Evolutionary conservation across 2,113 vertebrate species (phyloP).

Genomic region (Corythaixoides concolor): DNA sequence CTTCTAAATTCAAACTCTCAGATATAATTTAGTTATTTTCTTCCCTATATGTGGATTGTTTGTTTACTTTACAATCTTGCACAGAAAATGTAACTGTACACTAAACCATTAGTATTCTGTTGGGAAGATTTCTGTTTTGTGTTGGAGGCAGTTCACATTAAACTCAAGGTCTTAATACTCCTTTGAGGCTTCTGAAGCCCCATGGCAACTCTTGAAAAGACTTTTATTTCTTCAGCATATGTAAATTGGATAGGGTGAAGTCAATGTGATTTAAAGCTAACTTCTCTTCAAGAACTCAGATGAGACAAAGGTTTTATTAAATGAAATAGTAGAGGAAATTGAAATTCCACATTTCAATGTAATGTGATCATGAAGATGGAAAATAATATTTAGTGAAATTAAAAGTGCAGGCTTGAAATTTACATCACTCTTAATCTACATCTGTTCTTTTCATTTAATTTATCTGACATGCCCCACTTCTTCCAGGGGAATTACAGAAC

Average conservation of each 20-base stretch:
- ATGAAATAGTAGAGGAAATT: conserved; percentile 72
- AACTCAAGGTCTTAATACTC: conserved; percentile 76
- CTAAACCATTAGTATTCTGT: conserved; percentile 72
- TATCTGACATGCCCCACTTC: conserved; percentile 38
- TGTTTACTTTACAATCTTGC: conserved; percentile 45
- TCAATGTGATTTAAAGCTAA: conserved; percentile 78
- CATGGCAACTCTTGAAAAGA: conserved; percentile 71
- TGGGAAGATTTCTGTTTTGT: conserved; percentile 68
- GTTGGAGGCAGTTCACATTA: conserved; percentile 70
- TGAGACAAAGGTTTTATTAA: conserved; percentile 75
- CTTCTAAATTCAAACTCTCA: background rate
- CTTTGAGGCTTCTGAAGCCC: conserved; percentile 65
- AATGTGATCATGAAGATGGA: conserved; percentile 64
- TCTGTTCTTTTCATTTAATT: conserved; percentile 65
- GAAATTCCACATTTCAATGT: conserved; percentile 64
- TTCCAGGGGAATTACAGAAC: conserved; percentile 52
- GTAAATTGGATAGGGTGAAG: conserved; percentile 74
- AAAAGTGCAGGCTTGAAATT: conserved; percentile 63
- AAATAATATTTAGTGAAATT: conserved; percentile 79
- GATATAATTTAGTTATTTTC: conserved; percentile 21
- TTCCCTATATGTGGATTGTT: background rate
- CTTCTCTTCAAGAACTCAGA: conserved; percentile 72
- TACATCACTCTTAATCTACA: conserved; percentile 65
- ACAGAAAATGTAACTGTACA: conserved; percentile 55
- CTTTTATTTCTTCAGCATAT: conserved; percentile 78